Base-by-base conservation (phyloP, 2,797 vertebrate species). In the Liparis tanakae region DNA sequence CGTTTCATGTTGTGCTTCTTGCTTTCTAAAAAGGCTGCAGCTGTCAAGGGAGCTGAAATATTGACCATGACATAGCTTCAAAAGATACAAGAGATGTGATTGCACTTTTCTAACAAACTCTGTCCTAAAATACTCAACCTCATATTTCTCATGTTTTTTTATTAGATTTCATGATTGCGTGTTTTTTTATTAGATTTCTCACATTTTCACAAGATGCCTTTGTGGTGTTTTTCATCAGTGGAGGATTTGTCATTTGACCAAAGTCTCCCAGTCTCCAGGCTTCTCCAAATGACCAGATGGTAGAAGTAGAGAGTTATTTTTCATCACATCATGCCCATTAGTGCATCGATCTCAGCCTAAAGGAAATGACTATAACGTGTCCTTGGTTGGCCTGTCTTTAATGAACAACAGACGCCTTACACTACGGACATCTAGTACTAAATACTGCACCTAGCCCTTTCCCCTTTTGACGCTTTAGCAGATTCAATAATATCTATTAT, bases 351-450 rank as follows among this genome's bases (percentile, higher is more conserved):
- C 72, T 70, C 43, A 76, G 46, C 50, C 56, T 51, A 30, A 39
- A 62, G 79, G 68, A 82, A 87, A 86, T 76, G 17, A 79, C 73
- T 82, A 70, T 75, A 88, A 85, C 78, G 72, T 77, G 65, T 74
- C 25, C 63, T 67, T 59, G 66, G 68, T 37, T 62, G 54, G 55
- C 50, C 78, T n/a, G 70, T 85, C 80, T 78, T 53, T 20, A 30
- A 22, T 59, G 7, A 54, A 63, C 13, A 33, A 25, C 56, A 0
- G 37, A 58, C 18, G 66, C 51, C 33, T 77, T 75, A 67, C 18
- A 33, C 70, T 55, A 20, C 36, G 36, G 36, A 51, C 36, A 67
- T 63, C 56, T 66, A 53, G 12, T 44, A 5, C 30, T 30, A 55
- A 62, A 63, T 36, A 6, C 22, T 17, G 44, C 43, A 61, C 51